Evolutionary conservation across 2,113 vertebrate species (phyloP), one percentile per base, ranked within the genome.

Genomic region (Dicentrarchus labrax): DNA sequence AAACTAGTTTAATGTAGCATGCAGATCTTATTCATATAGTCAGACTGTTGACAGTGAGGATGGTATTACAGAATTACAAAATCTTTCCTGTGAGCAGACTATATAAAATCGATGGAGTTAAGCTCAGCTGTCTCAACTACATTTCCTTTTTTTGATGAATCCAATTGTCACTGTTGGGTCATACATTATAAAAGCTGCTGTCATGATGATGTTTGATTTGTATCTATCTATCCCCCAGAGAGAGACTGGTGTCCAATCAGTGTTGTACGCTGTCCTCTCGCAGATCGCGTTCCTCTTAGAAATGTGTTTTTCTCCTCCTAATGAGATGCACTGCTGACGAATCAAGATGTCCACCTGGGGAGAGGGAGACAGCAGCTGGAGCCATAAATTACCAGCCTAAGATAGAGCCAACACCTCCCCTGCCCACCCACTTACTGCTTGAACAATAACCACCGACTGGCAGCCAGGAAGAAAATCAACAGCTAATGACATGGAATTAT

Each of bases 401-500:
- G 88, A 85, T 65, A 68, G 79, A 82, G 78, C 79, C 74, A 86
- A 78, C 68, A 74, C 86, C 83, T 89, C 87, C 89, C 76, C 48
- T 72, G 50, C 72, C 78, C 84, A 85, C 86, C 92, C 90, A 86
- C 87, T 76, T 56, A 77, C 70, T 60, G 85, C 83, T 78, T 72
- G 66, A 90, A 90, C 88, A 89, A 90, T 88, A 87, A 80, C 72
- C 78, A 68, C 65, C 51, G 8, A 88, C 72, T 67, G 85, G 83
- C 83, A 88, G 72, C 65, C 65, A 86, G 85, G 86, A 86, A 87
- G 73, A 91, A 85, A 86, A 82, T 88, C 72, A 72, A 74, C 85
- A 84, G 85, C 88, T 93, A 93, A 92, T 93, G 81, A 90, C 85
- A 91, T 91, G 84, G 80, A 92, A 93, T 93, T 93, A 89, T 21